Conservation (phyloP, 2,888 invertebrate species). For the Hirtodrosophila cameraria region DNA sequence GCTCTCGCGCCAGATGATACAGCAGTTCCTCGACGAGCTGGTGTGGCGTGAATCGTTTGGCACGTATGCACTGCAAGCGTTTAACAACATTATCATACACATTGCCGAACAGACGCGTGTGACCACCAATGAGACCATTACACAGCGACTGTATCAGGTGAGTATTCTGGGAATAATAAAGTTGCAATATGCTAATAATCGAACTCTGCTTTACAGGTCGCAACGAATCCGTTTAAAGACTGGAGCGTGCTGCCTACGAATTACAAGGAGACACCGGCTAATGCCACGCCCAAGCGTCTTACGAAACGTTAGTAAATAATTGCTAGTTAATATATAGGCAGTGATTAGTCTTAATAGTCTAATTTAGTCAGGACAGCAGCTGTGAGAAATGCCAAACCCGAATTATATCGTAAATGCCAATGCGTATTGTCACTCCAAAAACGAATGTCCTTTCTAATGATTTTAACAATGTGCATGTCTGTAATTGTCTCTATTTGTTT, state of each 20-base stretch:
- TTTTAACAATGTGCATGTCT: constrained; percentile 3
- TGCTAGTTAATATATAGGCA: constrained; percentile 44
- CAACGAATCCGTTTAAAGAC: constrained; percentile 88
- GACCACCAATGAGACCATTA: constrained; percentile 87
- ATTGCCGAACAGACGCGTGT: constrained; percentile 91
- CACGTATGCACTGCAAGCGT: constrained; percentile 90
- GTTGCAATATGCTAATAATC: background rate
- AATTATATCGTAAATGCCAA: constrained; percentile 37
- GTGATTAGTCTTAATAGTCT: constrained; percentile 49
- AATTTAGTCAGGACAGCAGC: constrained; percentile 34
- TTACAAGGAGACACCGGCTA: constrained; percentile 80
- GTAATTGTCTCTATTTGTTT: background rate
- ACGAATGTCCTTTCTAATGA: constrained; percentile 34
- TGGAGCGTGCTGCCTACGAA: constrained; percentile 85
- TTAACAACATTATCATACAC: constrained; percentile 91
- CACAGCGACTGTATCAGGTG: constrained; percentile 88
- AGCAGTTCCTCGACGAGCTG: constrained; percentile 94
- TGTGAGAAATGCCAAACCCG: constrained; percentile 53
- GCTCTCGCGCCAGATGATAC: constrained; percentile 93
- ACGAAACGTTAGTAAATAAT: constrained; percentile 83
- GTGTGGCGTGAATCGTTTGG: constrained; percentile 96
- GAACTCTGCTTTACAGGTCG: constrained; percentile 79
- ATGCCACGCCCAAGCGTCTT: constrained; percentile 82
- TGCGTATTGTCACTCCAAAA: constrained; percentile 54
- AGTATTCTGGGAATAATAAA: constrained; percentile 17